Conservation (phyloP, 2,113 vertebrate species). For the Progne subis region DNA sequence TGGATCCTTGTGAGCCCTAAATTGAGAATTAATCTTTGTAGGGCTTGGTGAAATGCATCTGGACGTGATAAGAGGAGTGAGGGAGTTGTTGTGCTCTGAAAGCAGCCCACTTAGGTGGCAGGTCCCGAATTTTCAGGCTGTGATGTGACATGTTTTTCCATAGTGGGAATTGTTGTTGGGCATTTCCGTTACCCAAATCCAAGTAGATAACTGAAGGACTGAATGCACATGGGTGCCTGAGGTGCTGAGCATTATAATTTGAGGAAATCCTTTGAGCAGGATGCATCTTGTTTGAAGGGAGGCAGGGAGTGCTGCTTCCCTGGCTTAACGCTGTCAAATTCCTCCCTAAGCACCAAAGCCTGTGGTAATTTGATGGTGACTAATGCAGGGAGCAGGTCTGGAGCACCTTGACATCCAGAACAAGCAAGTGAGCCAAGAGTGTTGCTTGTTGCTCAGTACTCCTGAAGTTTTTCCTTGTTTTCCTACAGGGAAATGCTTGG, state of each 20-base stretch:
- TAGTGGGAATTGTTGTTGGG: not conserved
- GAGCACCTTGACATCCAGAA: not conserved
- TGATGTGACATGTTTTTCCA: not conserved
- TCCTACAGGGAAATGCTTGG: not conserved
- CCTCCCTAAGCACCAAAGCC: not conserved
- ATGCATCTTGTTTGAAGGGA: not conserved
- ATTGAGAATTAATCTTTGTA: not conserved
- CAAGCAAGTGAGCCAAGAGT: not conserved
- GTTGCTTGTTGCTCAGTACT: not conserved
- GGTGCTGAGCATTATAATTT: not conserved
- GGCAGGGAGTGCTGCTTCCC: not conserved
- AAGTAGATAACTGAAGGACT: not conserved
- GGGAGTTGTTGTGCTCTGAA: not conserved
- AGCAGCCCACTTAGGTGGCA: not conserved
- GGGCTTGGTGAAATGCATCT: not conserved
- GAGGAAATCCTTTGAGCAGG: conserved; percentile 15
- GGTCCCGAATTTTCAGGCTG: rapidly evolving
- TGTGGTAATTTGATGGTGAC: not conserved
- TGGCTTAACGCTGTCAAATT: not conserved
- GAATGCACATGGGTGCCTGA: not conserved
- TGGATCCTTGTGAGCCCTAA: not conserved
- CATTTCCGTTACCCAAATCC: not conserved
- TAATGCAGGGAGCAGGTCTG: not conserved
- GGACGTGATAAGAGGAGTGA: not conserved
- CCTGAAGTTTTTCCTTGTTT: not conserved